Percentiles rank a stretch among this genome's conserved stretches.
Conservation (phyloP, 2,888 invertebrate genomes). For the Choreutis nemorana region DNA sequence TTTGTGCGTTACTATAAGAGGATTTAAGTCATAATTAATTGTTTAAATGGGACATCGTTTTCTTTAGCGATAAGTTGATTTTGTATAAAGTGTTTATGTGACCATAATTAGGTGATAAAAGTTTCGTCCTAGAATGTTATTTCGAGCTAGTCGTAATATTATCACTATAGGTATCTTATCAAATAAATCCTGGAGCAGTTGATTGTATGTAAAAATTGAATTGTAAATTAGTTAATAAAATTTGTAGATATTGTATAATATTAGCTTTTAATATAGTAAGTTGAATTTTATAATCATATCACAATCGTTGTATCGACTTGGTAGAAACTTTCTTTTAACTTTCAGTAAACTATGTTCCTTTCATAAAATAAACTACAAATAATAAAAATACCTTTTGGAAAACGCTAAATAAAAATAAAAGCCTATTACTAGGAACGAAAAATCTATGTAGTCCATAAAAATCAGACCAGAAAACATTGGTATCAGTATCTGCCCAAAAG, state of each 20-base stretch:
- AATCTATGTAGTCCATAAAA: too few relatives aligned
- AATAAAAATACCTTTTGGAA: too few relatives aligned
- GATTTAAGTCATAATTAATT: not conserved
- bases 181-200: conserved; percentile 8
- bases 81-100: conserved; percentile 49
- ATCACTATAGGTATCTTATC: conserved; percentile 25
- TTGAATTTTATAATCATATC: conserved; percentile 65
- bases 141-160: conserved; percentile 59
- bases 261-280: conserved; percentile 36
- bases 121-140: conserved; percentile 60
- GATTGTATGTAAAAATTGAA: conserved; percentile 10
- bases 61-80: too few relatives aligned
- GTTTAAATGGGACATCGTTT: too few relatives aligned
- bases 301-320: too few relatives aligned
- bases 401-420: too few relatives aligned
- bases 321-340: too few relatives aligned
- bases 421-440: too few relatives aligned
- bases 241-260: conserved; percentile 62
- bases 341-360: too few relatives aligned
- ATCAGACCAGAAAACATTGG: too few relatives aligned
- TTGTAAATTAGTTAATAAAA: conserved; percentile 38
- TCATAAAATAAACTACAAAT: too few relatives aligned
- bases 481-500: too few relatives aligned
- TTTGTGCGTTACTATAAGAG: conserved; percentile 26
- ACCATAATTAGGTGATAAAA: conserved; percentile 49